Evolutionary conservation across 2,888 invertebrate genomes (phyloP).

Genomic region (Drosophila basisetae): DNA sequence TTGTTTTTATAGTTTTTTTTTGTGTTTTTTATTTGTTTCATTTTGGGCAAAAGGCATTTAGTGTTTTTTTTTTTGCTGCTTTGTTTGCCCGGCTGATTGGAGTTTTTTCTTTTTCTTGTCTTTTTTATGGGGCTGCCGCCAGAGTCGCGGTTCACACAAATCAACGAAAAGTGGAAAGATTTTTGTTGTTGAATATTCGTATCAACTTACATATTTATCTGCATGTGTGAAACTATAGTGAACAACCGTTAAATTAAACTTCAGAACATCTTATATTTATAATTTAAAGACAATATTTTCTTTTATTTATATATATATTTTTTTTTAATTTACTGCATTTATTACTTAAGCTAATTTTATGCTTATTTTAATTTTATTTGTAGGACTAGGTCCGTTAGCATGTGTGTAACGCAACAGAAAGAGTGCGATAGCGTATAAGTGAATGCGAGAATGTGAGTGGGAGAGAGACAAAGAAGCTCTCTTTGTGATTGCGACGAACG

Average conservation of each 20-base stretch:
- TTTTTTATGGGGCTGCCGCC: conserved; percentile 37
- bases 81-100: conserved; percentile 47
- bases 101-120: background rate
- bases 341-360: background rate
- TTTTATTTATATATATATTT: background rate
- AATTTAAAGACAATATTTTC: background rate
- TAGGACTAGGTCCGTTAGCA: conserved; percentile 73
- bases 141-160: conserved; percentile 34
- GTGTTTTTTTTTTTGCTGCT: conserved; percentile 28
- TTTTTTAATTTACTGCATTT: background rate
- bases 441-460: conserved; percentile 6
- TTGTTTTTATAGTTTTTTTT: conserved; percentile 42
- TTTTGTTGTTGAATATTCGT: conserved; percentile 18
- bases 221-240: conserved; percentile 2
- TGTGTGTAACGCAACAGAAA: conserved; percentile 1
- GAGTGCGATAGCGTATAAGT: conserved; percentile 12
- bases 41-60: conserved; percentile 45
- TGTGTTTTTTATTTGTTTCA: conserved; percentile 11
- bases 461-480: conserved; percentile 25
- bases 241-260: background rate
- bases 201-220: conserved; percentile 7
- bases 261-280: background rate
- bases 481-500: conserved; percentile 15
- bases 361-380: conserved; percentile 25
- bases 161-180: conserved; percentile 42